Percentiles rank a stretch among this genome's conserved stretches.
phyloP scores from a whole-genome alignment of 2,888 invertebrate species.

The Thyatira batis region DNA sequence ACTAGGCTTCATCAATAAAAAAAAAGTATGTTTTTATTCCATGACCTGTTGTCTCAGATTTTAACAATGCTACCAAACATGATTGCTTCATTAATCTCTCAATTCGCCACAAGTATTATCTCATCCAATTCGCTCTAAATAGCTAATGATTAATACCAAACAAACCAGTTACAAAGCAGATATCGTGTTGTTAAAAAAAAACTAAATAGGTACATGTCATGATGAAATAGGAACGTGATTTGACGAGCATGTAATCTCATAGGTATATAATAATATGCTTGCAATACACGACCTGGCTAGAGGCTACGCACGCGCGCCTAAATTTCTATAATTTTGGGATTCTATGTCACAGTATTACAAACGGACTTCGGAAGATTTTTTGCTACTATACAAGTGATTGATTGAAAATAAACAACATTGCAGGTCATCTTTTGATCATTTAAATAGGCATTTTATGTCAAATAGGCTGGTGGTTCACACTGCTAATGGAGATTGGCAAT shows the following conservation, averaged over 20 bases:
- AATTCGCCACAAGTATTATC: background rate
- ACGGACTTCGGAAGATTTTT: background rate
- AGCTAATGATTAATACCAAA: background rate
- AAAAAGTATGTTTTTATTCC: no score
- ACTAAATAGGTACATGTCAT: background rate
- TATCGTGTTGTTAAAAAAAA: background rate
- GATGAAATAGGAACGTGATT: background rate
- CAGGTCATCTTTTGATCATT: no score
- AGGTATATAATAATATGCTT: background rate
- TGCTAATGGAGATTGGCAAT: no score
- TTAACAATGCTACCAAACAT: no score
- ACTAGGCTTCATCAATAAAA: no score
- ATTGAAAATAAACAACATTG: no score
- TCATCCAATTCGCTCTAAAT: background rate
- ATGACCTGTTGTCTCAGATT: no score
- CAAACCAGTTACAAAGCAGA: background rate
- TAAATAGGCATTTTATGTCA: no score
- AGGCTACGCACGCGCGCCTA: background rate
- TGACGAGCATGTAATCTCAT: background rate
- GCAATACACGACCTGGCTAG: background rate
- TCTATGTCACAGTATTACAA: background rate
- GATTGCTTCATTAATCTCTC: no score
- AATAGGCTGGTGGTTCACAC: no score
- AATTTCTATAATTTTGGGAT: background rate
- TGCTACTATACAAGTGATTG: background rate